Conservation (phyloP, 2,888 invertebrate genomes). For the Caenorhabditis sp. region DNA sequence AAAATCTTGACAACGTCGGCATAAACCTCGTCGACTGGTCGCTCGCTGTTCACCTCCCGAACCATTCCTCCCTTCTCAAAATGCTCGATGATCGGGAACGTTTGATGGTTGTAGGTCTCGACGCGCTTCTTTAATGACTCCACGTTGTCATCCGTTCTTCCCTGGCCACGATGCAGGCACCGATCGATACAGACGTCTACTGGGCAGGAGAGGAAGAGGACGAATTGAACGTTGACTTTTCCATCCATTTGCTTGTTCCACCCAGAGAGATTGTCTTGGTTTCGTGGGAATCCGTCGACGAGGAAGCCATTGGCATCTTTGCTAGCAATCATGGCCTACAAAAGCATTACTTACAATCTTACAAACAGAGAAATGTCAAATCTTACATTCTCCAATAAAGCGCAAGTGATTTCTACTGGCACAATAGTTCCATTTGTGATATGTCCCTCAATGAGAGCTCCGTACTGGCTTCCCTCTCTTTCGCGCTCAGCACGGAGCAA, state of each 20-base stretch:
- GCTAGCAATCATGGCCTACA: conserved; percentile 77
- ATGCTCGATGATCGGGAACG: conserved; percentile 83
- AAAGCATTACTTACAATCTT: neutral
- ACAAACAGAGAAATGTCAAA: neutral
- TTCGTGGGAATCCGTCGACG: conserved; percentile 99
- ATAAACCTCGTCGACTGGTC: conserved; percentile 69
- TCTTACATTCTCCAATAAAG: conserved; percentile 90
- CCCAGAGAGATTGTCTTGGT: conserved; percentile 95
- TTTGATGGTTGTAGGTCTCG: conserved; percentile 79
- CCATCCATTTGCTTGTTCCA: conserved; percentile 92
- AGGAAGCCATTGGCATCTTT: conserved; percentile 87
- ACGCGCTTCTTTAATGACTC: conserved; percentile 91
- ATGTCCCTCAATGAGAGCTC: conserved; percentile 93
- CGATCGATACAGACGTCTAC: conserved; percentile 90
- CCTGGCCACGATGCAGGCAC: conserved; percentile 87
- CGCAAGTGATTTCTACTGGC: conserved; percentile 98
- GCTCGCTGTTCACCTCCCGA: conserved; percentile 72
- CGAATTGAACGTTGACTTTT: conserved; percentile 90
- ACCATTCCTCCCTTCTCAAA: conserved; percentile 74
- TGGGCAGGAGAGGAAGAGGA: conserved; percentile 94
- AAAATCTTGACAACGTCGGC: conserved; percentile 55
- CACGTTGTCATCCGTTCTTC: conserved; percentile 91
- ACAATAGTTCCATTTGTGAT: conserved; percentile 96
- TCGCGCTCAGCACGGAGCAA: conserved; percentile 93
- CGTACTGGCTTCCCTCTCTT: conserved; percentile 85